Conservation (phyloP, 2,888 invertebrate species). For the Drosophila buzzatii region DNA sequence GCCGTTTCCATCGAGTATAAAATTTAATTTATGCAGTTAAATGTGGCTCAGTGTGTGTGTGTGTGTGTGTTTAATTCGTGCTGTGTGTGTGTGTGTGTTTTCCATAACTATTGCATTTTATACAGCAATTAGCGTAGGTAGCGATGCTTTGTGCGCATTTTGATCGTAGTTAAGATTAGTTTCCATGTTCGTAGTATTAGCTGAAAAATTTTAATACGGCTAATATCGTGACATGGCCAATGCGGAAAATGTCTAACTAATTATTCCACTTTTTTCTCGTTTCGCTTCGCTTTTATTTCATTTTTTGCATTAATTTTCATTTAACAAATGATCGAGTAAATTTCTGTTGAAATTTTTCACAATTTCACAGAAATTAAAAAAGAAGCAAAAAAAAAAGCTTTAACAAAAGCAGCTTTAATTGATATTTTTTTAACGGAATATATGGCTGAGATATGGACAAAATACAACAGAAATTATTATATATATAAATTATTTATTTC, state of each 20-base stretch:
- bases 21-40: constrained; percentile 50
- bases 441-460: too few relatives aligned
- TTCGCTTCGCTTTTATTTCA: constrained; percentile 2
- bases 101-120: constrained; percentile 59
- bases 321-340: constrained; percentile 36
- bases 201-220: constrained; percentile 36
- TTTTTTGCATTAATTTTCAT: constrained; percentile 23
- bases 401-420: not conserved
- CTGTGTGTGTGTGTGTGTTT: constrained; percentile 7
- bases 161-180: constrained; percentile 57
- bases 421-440: not conserved
- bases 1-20: constrained; percentile 50
- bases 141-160: constrained; percentile 45
- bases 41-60: constrained; percentile 25
- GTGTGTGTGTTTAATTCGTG: constrained; percentile 34
- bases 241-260: constrained; percentile 50
- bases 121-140: constrained; percentile 60
- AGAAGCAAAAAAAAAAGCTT: not conserved
- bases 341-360: constrained; percentile 24
- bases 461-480: not conserved
- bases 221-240: constrained; percentile 53
- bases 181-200: constrained; percentile 31
- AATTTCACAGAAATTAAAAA: constrained; percentile 6
- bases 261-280: constrained; percentile 28
- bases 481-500: not conserved